Evolutionary conservation across 2,888 invertebrate species (phyloP).

Genomic region (Teleiodes luculella): DNA sequence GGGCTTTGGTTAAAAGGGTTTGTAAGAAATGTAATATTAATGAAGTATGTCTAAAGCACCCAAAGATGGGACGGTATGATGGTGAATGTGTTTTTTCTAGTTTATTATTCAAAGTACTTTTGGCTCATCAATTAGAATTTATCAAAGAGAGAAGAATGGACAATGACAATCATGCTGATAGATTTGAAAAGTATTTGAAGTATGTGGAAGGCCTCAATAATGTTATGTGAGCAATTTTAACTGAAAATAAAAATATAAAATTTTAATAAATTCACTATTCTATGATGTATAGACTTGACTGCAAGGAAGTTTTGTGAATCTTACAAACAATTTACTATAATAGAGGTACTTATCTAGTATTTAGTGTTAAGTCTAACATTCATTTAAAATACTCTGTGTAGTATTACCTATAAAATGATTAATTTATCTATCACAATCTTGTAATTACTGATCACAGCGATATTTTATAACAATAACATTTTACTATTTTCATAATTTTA

Average conservation of each 20-base stretch:
- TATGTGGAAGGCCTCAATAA: slow-evolving; percentile 68
- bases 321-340: no score
- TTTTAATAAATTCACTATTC: slow-evolving; percentile 5
- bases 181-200: slow-evolving; percentile 76
- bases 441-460: no score
- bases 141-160: slow-evolving; percentile 56
- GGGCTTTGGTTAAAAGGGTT: slow-evolving; percentile 45
- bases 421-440: no score
- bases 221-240: slow-evolving; percentile 48
- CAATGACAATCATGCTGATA: slow-evolving; percentile 65
- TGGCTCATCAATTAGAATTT: slow-evolving; percentile 66
- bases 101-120: slow-evolving; percentile 64
- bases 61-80: slow-evolving; percentile 62
- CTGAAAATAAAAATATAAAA: slow-evolving; percentile 1
- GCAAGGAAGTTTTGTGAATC: no score
- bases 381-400: no score
- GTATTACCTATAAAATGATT: no score
- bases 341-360: no score
- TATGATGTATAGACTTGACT: background rate
- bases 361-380: no score
- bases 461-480: no score
- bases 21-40: slow-evolving; percentile 52
- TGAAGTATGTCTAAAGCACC: slow-evolving; percentile 54
- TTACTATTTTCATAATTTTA: no score
- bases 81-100: slow-evolving; percentile 64